Conservation (phyloP, 2,113 vertebrate species). For the Centropus bengalensis region DNA sequence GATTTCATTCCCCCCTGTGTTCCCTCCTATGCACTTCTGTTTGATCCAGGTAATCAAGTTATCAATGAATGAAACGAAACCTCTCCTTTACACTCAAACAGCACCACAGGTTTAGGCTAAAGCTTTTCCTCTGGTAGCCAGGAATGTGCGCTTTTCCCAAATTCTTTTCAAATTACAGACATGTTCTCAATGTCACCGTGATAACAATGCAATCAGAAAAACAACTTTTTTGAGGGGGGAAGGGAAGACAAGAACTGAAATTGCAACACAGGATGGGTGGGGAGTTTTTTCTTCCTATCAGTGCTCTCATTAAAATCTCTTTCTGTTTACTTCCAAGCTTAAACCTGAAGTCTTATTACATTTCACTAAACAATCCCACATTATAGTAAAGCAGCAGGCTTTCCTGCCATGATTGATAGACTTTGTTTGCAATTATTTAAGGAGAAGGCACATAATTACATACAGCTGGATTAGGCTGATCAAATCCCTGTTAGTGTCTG, state of each 20-base stretch:
- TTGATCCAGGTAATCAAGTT: not conserved
- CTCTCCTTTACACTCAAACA: not conserved
- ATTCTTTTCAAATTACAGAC: not conserved
- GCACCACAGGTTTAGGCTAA: not conserved
- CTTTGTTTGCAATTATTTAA: slow-evolving; percentile 57
- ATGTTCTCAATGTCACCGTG: not conserved
- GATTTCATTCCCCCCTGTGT: not conserved
- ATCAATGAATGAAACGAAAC: not conserved
- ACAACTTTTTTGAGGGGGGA: not conserved
- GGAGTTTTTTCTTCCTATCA: slow-evolving; percentile 6
- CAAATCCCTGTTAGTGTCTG: slow-evolving; percentile 37
- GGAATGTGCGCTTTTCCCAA: not conserved
- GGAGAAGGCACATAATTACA: slow-evolving; percentile 28
- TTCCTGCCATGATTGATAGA: slow-evolving; percentile 33
- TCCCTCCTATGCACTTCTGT: not conserved
- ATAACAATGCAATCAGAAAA: not conserved
- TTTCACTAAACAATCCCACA: slow-evolving; percentile 54
- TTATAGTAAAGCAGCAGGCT: slow-evolving; percentile 15
- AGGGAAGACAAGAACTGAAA: not conserved
- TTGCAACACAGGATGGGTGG: slow-evolving; percentile 47
- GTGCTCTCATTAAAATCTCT: slow-evolving; percentile 1
- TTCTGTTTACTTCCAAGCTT: slow-evolving; percentile 12
- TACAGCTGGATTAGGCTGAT: slow-evolving; percentile 50
- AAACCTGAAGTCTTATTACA: slow-evolving; percentile 17
- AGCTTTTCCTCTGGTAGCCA: not conserved